A percentile compares a stretch with the other conserved stretches of the same genome.
These are phyloP conservation scores for Drosophila greeni DNA, from an alignment of 2,888 invertebrate species.

Conservation along the genomic window DNA sequence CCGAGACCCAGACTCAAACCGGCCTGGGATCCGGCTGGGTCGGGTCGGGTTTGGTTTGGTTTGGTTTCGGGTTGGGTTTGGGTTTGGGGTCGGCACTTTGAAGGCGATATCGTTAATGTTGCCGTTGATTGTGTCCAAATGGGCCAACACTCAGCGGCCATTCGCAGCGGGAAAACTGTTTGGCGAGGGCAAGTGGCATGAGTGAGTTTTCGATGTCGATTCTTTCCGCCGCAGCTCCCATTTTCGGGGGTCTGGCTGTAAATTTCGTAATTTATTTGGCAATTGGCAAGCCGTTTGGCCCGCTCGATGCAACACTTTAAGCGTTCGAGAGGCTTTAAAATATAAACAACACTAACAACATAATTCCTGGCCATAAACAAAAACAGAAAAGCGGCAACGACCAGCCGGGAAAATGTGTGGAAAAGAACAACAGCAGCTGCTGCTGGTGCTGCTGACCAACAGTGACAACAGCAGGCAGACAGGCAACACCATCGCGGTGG, in stretches of 20 bases:
- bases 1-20: slow-evolving; percentile 4
- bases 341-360: slow-evolving; percentile 66
- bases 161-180: slow-evolving; percentile 45
- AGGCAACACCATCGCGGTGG: background rate
- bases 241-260: slow-evolving; percentile 41
- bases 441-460: slow-evolving; percentile 39
- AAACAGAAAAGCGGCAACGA: slow-evolving; percentile 34
- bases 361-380: slow-evolving; percentile 63
- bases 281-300: slow-evolving; percentile 62
- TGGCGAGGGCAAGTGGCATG: slow-evolving; percentile 14
- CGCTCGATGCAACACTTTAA: slow-evolving; percentile 40
- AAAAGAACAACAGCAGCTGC: slow-evolving; percentile 25
- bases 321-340: slow-evolving; percentile 53
- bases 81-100: slow-evolving; percentile 56
- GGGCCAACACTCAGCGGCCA: slow-evolving; percentile 45
- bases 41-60: slow-evolving; percentile 46
- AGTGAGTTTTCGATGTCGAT: slow-evolving; percentile 20
- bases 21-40: slow-evolving; percentile 17
- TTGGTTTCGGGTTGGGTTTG: background rate
- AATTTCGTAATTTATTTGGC: slow-evolving; percentile 69
- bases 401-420: slow-evolving; percentile 25
- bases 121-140: slow-evolving; percentile 63
- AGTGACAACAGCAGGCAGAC: slow-evolving; percentile 52
- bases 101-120: slow-evolving; percentile 73
- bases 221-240: slow-evolving; percentile 2